A percentile compares a stretch with the other conserved stretches of the same genome.
phyloP scores from a whole-genome alignment of 2,797 vertebrate genomes.

The Cossypha caffra region DNA sequence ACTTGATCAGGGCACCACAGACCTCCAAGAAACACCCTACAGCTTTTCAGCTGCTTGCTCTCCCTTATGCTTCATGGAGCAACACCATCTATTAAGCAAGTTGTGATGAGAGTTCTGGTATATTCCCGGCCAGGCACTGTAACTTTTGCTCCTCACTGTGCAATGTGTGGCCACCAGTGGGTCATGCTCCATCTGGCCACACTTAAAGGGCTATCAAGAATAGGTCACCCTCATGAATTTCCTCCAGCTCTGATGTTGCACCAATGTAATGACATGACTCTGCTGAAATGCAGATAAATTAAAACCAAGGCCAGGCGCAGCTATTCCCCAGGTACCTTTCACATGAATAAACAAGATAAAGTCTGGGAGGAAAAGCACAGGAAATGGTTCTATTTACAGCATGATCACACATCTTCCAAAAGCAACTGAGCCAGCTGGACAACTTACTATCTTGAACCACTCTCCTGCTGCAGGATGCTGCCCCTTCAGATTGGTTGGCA shows the following conservation, averaged over 20 bases:
- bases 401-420: slow-evolving; percentile 63
- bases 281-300: slow-evolving; percentile 30
- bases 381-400: slow-evolving; percentile 62
- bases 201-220: slow-evolving; percentile 29
- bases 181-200: neutral
- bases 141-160: neutral
- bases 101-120: neutral
- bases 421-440: slow-evolving; percentile 64
- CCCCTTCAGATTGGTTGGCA: slow-evolving; percentile 58
- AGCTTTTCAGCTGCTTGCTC: neutral
- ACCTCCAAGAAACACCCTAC: neutral
- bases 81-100: neutral
- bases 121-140: neutral
- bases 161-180: neutral
- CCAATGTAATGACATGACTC: neutral
- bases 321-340: slow-evolving; percentile 46
- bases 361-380: slow-evolving; percentile 23
- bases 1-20: neutral
- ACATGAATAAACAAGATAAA: slow-evolving; percentile 63
- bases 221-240: slow-evolving; percentile 35
- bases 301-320: neutral
- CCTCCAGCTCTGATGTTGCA: slow-evolving; percentile 26
- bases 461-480: slow-evolving; percentile 61
- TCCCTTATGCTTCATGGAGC: neutral
- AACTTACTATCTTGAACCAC: slow-evolving; percentile 61